phyloP scores from a whole-genome alignment of 2,797 vertebrate genomes.

The Anolis apletophallus region DNA sequence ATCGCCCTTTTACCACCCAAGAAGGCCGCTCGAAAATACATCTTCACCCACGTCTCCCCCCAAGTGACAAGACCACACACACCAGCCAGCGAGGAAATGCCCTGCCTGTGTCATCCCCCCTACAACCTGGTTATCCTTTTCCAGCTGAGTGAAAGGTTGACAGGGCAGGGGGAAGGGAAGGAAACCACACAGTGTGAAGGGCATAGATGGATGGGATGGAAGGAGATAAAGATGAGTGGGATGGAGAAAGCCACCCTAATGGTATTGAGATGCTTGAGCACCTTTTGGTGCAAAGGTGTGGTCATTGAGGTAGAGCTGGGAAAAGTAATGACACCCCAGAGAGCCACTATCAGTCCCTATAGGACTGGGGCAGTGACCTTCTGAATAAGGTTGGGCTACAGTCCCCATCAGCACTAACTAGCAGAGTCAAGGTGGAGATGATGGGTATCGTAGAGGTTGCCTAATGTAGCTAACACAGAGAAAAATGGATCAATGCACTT shows the following conservation, averaged over 20 bases:
- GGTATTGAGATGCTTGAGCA: too few relatives aligned
- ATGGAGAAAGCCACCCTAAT: not conserved
- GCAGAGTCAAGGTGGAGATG: too few relatives aligned
- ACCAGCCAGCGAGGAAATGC: not conserved
- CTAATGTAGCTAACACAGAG: too few relatives aligned
- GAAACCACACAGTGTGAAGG: not conserved
- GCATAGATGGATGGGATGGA: not conserved
- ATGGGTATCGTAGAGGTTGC: too few relatives aligned
- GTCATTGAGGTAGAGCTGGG: too few relatives aligned
- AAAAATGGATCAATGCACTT: too few relatives aligned
- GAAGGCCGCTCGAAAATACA: constrained; percentile 26
- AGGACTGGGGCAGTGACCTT: too few relatives aligned
- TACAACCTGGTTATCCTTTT: not conserved
- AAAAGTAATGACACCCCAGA: too few relatives aligned
- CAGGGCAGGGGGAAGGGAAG: accelerated
- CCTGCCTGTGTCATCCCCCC: not conserved
- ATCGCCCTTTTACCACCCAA: constrained; percentile 2
- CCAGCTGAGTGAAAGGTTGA: constrained; percentile 8
- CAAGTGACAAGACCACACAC: constrained; percentile 66
- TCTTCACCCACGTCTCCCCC: not conserved
- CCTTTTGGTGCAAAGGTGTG: not conserved
- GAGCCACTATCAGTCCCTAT: too few relatives aligned
- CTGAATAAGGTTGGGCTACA: too few relatives aligned
- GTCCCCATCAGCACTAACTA: too few relatives aligned
- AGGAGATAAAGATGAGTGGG: not conserved